Base-by-base conservation (phyloP, 37 sponge, comb jelly and placozoan species). In the Ianthella basta region DNA sequence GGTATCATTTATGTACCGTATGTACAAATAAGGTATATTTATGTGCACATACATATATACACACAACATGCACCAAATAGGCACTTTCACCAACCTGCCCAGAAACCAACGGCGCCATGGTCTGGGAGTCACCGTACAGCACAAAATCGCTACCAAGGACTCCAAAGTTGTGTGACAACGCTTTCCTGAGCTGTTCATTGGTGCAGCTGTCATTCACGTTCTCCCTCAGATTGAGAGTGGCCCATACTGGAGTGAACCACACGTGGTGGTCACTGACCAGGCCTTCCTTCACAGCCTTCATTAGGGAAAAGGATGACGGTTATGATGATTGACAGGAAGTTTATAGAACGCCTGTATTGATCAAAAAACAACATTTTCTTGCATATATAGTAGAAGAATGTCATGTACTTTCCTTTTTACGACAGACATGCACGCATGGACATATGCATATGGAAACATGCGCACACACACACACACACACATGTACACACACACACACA, bases 171-270 rank as follows among this genome's bases (percentile, higher is more conserved):
- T 18, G n/a, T 4, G 37, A 6, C 15, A 3, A 23, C 6, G 78
- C 78, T 40, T 75, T 24, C 14, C 15, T 2, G 4, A 75, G 5
- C 53, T 38, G 10, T 10, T 75, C 78, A 14, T 21, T 16, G 23
- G 10, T 24, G 38, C 78, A 75, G 53, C 21, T 25, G 24, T 10
- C n/a, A 10, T 5, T 36, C 44, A 19, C 10, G 16, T 21, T n/a
- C 6, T 69, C 25, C 12, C 10, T 61, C 10, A 10, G 27, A 14
- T 10, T 25, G 25, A 61, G 4, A 23, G 10, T 10, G 14, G 33
- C 70, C 70, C 70, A 69, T 33, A 69, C 70, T n/a, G 70, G 70
- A 34, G 70, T 69, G 6, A 69, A 30, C 70, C 70, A 69, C 1
- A 30, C 70, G 6, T 69, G 70, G 34, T 30, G 70, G 32, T 0